Evolutionary conservation across 2,797 vertebrate species (phyloP), one percentile per base, ranked within the genome.

Genomic region (Knipowitschia caucasica): DNA sequence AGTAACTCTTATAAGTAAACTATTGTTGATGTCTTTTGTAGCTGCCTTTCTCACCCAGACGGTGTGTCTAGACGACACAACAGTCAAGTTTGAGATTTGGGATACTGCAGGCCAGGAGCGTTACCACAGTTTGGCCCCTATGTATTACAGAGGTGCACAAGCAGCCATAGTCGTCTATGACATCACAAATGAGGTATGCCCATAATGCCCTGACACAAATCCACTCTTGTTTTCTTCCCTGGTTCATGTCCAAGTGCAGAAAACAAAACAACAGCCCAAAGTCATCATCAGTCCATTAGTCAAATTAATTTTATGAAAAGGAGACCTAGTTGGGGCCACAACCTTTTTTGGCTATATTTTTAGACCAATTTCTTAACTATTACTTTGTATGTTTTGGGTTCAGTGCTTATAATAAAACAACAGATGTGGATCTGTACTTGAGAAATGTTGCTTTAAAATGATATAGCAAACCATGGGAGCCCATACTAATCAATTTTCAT

Each of bases 31-130:
- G n/a, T n/a, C n/a, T 27, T 17, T 4, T 64, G 60, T 86, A 99
- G 97, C 97, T 71, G 97, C 96, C 79, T 99, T 99, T 78, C 90
- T 99, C 85, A 99, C 97, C 45, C 97, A 99, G 83, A 99, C 95
- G 5, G 94, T 99, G 50, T 99, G 95, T 89, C 92, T 99, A 73
- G 97, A 99, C 49, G 96, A 98, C 82, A 98, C 95, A 67, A 99
- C 96, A 1, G 96, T 99, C 80, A 99, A 99, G 83, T 99, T 99
- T 92, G 95, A 99, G 84, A 99, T 99, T 73, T 99, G 96, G 96
- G 97, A 99, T 81, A 98, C 97, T 57, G 97, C 96, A 64, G 97
- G 96, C 51, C 97, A 99, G 68, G 96, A 99, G 71, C 92, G 96
- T 56, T 99, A 98, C 87, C 96, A 98, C 88, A 99, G 96, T 87